Evolutionary conservation across 2,113 vertebrate genomes (phyloP).

Genomic region (Glaucidium brasilianum): DNA sequence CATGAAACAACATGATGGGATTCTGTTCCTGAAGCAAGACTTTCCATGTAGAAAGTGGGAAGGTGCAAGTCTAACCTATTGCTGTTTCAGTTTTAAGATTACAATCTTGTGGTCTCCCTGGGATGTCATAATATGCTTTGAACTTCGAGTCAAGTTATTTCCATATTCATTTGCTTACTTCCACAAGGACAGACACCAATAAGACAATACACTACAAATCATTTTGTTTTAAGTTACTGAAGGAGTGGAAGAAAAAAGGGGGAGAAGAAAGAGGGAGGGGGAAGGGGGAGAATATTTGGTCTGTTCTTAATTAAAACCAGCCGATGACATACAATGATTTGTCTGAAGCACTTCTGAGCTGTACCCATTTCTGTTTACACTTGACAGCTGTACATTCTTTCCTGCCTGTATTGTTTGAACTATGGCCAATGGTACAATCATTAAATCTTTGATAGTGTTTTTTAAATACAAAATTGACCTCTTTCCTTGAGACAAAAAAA

Average conservation of each 20-base stretch:
- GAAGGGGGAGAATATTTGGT: not conserved
- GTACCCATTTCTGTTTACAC: constrained; percentile 48
- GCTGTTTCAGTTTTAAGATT: constrained; percentile 16
- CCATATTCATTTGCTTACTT: constrained; percentile 29
- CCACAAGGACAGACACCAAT: constrained; percentile 22
- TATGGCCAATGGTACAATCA: constrained; percentile 50
- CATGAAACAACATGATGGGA: not conserved
- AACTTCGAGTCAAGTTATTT: constrained; percentile 39
- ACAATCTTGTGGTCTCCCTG: constrained; percentile 39
- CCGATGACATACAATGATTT: constrained; percentile 53
- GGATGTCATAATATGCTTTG: constrained; percentile 52
- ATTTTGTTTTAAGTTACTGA: constrained; percentile 39
- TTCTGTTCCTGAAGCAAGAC: not conserved
- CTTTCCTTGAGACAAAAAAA: not conserved
- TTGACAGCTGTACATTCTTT: constrained; percentile 74
- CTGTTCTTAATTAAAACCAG: constrained; percentile 73
- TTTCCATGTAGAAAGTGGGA: not conserved
- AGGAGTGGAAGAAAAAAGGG: not conserved
- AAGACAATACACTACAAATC: constrained; percentile 58
- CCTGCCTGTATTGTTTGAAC: constrained; percentile 70
- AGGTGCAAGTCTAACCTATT: not conserved
- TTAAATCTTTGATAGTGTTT: constrained; percentile 55
- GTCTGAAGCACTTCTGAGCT: constrained; percentile 70
- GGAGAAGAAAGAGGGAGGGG: not conserved
- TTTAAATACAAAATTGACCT: constrained; percentile 17